Evolutionary conservation across 2,888 invertebrate genomes (phyloP), one percentile per base, ranked within the genome.

Genomic region (Mythimna vitellina): DNA sequence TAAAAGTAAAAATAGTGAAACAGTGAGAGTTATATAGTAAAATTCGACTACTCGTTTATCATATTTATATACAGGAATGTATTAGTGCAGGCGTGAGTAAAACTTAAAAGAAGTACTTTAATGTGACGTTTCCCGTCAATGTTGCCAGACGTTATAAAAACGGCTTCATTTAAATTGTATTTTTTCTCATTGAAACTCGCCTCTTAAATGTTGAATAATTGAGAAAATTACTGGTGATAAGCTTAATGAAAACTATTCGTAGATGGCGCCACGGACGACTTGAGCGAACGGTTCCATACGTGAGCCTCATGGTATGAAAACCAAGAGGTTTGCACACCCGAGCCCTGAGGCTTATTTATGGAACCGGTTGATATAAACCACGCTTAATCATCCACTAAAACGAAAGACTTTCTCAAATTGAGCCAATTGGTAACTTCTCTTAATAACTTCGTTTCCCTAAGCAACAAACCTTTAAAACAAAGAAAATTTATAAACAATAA

Each of bases 1-100:
- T 85, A 91, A 68, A 90, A 89, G 87, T 90, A 90, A 89, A 91
- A 92, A 92, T 90, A 93, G 93, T 92, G 92, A 93, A 93, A 94
- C 85, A 90, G 92, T 94, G 94, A 93, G 89, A 92, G 89, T 90
- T 90, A 91, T 86, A 92, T 90, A 92, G 92, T 92, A 94, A 93
- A 93, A 91, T 89, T 89, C 79, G 80, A 86, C 93, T 94, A 95
- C 91, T 91, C 87, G 79, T 89, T 88, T 87, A 86, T 88, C 87
- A 82, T 83, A 87, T 85, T 87, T 91, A 89, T 92, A 82, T 92
- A 93, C 92, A 93, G 90, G 91, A 92, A 93, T 92, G 92, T 88
- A 83, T 89, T 87, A 89, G 91, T 92, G 91, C 90, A 88, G 85
- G 81, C 80, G 88, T 85, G 86, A 71, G 56, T 84, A 77, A 80